Conservation (phyloP, 2,888 invertebrate species). For the Hirtodrosophila cameraria region DNA sequence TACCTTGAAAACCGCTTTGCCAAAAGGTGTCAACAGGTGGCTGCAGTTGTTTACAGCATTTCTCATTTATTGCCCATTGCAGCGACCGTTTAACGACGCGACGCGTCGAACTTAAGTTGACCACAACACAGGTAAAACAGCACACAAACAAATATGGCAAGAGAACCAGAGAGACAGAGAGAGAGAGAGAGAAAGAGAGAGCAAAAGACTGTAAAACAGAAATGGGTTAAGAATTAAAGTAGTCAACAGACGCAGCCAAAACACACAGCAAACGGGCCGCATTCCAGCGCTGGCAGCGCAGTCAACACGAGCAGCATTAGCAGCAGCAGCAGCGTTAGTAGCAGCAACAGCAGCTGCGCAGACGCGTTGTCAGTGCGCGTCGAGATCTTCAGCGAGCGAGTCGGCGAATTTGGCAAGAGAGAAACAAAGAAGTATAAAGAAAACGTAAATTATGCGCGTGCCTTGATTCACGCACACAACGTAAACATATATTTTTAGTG, state of each 20-base stretch:
- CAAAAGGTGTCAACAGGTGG: conserved; percentile 35
- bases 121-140: background rate
- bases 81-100: background rate
- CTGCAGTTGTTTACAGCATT: conserved; percentile 30
- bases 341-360: conserved; percentile 48
- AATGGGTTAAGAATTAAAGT: conserved; percentile 72
- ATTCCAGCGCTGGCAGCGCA: conserved; percentile 64
- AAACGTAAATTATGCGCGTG: conserved; percentile 48
- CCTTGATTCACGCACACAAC: conserved; percentile 19
- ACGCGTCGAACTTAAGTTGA: background rate
- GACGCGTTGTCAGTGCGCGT: conserved; percentile 57
- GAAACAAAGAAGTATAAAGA: conserved; percentile 37
- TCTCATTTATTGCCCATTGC: conserved; percentile 30
- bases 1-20: conserved; percentile 26
- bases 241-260: conserved; percentile 41
- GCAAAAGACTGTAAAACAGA: conserved; percentile 32
- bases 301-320: conserved; percentile 21
- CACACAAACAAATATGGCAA: background rate
- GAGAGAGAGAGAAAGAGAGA: conserved; percentile 13
- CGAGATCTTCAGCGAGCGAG: conserved; percentile 63
- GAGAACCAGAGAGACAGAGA: background rate
- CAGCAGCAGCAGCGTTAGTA: conserved; percentile 17
- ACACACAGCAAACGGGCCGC: conserved; percentile 55
- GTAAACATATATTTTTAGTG: conserved; percentile 34
- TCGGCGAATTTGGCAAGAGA: conserved; percentile 31